Percentiles rank a stretch among this genome's conserved stretches.
Evolutionary conservation across 2,888 invertebrate genomes (phyloP).

Genomic region (Tipula unca): DNA sequence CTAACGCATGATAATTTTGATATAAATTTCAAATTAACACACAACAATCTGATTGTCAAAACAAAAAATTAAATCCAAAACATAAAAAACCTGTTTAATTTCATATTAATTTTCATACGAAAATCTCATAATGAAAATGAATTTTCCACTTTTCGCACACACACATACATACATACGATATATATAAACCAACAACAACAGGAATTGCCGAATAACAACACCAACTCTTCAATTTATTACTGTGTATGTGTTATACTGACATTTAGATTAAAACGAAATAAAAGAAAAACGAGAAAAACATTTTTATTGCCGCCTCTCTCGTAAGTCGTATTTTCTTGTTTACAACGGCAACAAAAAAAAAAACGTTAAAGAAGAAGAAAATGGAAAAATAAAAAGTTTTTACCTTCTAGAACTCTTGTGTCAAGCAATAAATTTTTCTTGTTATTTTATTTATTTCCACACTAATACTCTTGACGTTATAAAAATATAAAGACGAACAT

Average conservation of each 20-base stretch:
- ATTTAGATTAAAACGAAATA: conserved; percentile 9
- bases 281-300: conserved; percentile 8
- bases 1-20: background rate
- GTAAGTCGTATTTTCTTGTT: conserved; percentile 19
- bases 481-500: background rate
- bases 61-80: background rate
- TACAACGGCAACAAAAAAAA: conserved; percentile 1
- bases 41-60: conserved; percentile 1
- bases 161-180: background rate
- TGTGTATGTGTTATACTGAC: conserved; percentile 8
- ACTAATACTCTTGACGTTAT: conserved; percentile 15
- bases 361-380: background rate
- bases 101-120: conserved; percentile 8
- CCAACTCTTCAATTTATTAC: conserved; percentile 2
- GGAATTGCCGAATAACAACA: background rate
- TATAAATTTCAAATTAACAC: background rate
- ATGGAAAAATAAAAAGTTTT: conserved; percentile 14
- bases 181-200: background rate
- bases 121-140: background rate
- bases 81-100: background rate
- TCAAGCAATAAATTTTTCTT: conserved; percentile 18
- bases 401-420: conserved; percentile 19
- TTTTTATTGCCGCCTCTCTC: conserved; percentile 19
- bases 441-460: conserved; percentile 15
- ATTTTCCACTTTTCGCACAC: background rate